Evolutionary conservation across 2,797 vertebrate species (phyloP).

Genomic region (Pachyuromys duprasi): DNA sequence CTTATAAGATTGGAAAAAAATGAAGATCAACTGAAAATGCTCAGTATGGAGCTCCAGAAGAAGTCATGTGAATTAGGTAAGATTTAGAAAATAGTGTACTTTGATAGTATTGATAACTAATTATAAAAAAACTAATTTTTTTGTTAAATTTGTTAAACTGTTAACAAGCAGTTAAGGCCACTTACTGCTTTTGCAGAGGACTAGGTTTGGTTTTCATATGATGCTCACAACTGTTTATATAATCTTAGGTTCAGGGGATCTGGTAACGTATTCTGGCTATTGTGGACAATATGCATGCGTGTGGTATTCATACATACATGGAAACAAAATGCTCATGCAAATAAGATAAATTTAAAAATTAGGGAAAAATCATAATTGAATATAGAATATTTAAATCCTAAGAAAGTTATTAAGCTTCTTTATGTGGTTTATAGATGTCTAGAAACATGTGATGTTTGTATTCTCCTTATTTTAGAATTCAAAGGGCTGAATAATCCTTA

Average conservation of each 20-base stretch:
- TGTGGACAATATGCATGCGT: neutral
- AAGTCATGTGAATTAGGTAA: conserved; percentile 91
- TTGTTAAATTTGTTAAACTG: neutral
- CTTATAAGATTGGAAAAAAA: conserved; percentile 88
- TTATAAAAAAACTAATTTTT: neutral
- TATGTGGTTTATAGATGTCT: neutral
- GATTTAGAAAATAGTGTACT: conserved; percentile 61
- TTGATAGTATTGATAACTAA: conserved; percentile 54
- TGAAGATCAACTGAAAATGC: conserved; percentile 85
- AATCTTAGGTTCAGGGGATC: neutral
- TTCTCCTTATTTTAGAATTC: conserved; percentile 32
- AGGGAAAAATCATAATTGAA: conserved; percentile 20
- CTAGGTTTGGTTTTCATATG: neutral
- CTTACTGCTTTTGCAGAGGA: neutral
- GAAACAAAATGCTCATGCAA: neutral
- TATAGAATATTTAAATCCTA: conserved; percentile 47
- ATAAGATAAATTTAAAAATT: neutral
- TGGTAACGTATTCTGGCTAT: neutral
- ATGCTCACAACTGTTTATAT: neutral
- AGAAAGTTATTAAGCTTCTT: conserved; percentile 31
- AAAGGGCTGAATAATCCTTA: conserved; percentile 46
- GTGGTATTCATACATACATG: neutral
- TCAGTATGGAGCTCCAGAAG: conserved; percentile 87
- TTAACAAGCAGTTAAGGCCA: neutral
- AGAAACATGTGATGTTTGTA: conserved; percentile 7